Conservation (phyloP, 2,113 vertebrate species). For the Gorsachius goisagi region DNA sequence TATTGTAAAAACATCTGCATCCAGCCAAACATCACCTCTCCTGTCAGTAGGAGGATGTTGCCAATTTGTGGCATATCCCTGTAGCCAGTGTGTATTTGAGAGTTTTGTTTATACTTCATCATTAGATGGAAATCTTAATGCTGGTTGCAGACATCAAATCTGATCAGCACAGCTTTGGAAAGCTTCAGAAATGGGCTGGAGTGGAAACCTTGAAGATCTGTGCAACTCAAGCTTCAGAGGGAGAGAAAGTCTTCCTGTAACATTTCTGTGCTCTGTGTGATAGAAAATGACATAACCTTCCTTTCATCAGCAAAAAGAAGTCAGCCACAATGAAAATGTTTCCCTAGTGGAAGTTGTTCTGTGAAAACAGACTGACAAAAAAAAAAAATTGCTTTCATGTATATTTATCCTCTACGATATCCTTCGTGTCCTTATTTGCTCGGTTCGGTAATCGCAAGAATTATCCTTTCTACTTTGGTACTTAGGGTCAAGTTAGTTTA, state of each 20-base stretch:
- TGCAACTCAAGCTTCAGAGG: neutral
- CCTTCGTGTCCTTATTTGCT: neutral
- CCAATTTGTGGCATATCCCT: neutral
- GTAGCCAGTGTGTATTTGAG: neutral
- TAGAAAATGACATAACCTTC: slow-evolving; percentile 17
- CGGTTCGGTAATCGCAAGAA: neutral
- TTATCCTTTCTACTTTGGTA: neutral
- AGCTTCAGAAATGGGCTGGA: neutral
- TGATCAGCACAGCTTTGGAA: neutral
- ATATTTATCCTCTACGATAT: neutral
- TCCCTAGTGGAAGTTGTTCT: neutral
- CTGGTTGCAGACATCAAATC: neutral
- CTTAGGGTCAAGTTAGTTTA: neutral
- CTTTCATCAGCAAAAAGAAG: slow-evolving; percentile 14
- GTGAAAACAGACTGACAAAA: neutral
- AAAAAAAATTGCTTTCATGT: neutral
- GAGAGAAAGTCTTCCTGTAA: neutral
- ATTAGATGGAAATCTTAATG: neutral
- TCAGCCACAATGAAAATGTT: neutral
- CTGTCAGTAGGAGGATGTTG: neutral
- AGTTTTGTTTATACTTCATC: neutral
- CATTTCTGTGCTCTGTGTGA: neutral
- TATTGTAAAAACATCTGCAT: neutral
- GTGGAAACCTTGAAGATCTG: neutral
- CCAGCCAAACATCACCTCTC: neutral